These are phyloP conservation scores for Metellina segmentata DNA, from an alignment of 2,888 invertebrate species.

Conservation along the genomic window DNA sequence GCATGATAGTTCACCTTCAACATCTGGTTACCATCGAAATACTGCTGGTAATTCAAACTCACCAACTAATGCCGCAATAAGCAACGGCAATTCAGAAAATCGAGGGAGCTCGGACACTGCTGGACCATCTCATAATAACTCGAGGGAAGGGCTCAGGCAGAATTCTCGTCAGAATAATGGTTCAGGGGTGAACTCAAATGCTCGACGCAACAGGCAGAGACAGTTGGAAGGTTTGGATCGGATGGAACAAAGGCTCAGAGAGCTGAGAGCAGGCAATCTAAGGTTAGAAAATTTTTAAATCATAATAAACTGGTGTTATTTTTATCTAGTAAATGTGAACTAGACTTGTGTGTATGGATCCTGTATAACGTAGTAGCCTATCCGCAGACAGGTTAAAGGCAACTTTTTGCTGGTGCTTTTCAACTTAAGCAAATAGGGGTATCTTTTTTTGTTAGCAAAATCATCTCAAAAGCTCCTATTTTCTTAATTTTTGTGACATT, in stretches of 20 bases:
- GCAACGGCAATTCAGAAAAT: background rate
- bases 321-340: background rate
- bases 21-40: conserved; percentile 12
- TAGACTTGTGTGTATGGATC: background rate
- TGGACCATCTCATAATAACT: background rate
- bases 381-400: background rate
- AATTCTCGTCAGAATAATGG: conserved; percentile 75
- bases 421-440: no score
- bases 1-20: conserved; percentile 13
- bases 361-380: background rate
- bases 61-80: background rate
- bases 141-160: background rate
- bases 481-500: no score
- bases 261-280: conserved; percentile 78
- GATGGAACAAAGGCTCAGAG: conserved; percentile 84
- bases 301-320: background rate
- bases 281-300: conserved; percentile 5
- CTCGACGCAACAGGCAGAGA: conserved; percentile 83
- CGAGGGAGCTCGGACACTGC: background rate
- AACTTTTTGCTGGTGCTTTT: background rate
- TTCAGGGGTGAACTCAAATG: conserved; percentile 79
- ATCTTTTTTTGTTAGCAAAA: no score
- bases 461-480: no score
- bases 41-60: background rate
- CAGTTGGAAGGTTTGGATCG: conserved; percentile 85